Evolutionary conservation across 1,140 invertebrate species (phyloP), one percentile per base, ranked within the genome.

Genomic region (Zaprionus taronus): DNA sequence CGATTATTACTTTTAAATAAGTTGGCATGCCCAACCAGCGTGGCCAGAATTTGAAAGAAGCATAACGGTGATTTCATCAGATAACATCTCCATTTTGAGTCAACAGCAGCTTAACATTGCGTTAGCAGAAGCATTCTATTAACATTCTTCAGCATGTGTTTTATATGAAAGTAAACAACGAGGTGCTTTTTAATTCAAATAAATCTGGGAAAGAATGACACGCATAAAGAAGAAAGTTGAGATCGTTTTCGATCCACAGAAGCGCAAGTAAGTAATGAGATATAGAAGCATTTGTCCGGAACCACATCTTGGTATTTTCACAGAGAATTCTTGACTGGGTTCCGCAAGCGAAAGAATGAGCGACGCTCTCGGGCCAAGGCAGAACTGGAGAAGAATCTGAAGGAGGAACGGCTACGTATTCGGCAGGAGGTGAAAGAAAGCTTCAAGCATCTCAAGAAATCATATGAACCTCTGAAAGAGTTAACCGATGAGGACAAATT

Each of bases 261-360:
- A 95, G 80, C 92, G 95, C 86, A 94, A 93, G 95, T 95, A 93
- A 92, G 86, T 86, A 56, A 44, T 7, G 26, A 7, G 41, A 26
- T 9, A 47, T 70, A 34, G 7, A 5, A 5, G 36, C 28, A 28
- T 17, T 6, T 22, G 53, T 0, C 2, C 2, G 5, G 2, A 44
- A 38, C 26, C 15, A 14, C 17, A 41, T 20, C 3, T 22, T 1
- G 0, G 9, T 14, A 26, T 24, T 44, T 61, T 77, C 78, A 9
- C 72, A 95, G 95, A 92, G 96, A 97, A 44, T 97, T 96, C 91
- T 93, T 97, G 36, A 95, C 95, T 67, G 96, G 96, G 6, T 97
- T 97, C 93, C 96, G 94, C 49, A 97, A 96, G 92, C 93, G 96
- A 75, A 97, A 97, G 91, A 81, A 96, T 20, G 94, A 96, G 90